These are phyloP conservation scores for Rhodophaea formosa DNA, from an alignment of 2,888 invertebrate species.

Conservation along the genomic window DNA sequence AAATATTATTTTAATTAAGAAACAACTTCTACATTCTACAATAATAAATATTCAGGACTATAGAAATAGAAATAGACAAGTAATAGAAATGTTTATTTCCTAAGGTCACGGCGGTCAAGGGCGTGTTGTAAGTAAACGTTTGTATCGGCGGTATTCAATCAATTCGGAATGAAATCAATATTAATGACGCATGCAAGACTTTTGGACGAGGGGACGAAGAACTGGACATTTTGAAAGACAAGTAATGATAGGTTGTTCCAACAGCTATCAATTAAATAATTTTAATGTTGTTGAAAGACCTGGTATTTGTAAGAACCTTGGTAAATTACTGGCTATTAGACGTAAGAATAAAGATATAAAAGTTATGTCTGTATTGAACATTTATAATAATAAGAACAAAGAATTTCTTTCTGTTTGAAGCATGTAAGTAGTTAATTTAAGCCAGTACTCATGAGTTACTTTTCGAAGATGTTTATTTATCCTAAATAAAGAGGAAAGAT, in stretches of 20 bases:
- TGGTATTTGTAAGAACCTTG: too few species aligned
- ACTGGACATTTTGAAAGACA: neutral
- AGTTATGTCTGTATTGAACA: too few species aligned
- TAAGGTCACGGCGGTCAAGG: constrained; percentile 24
- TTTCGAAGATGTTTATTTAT: too few species aligned
- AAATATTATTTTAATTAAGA: neutral
- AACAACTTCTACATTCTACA: neutral
- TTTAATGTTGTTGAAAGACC: too few species aligned
- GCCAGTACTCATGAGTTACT: too few species aligned
- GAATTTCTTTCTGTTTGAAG: too few species aligned
- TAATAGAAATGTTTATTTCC: constrained; percentile 17
- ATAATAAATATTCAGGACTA: neutral
- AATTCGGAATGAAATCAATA: constrained; percentile 26
- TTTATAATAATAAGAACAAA: too few species aligned
- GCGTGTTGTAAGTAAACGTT: constrained; percentile 18
- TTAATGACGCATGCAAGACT: constrained; percentile 18
- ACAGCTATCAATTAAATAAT: neutral
- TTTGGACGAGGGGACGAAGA: neutral
- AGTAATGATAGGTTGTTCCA: neutral
- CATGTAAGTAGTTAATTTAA: too few species aligned
- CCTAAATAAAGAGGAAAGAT: too few species aligned
- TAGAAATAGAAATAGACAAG: neutral
- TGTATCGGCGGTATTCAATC: constrained; percentile 25
- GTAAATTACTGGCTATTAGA: too few species aligned
- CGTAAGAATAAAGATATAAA: too few species aligned